These are phyloP conservation scores for Chitala chitala DNA, from an alignment of 2,113 vertebrate species.

Conservation along the genomic window DNA sequence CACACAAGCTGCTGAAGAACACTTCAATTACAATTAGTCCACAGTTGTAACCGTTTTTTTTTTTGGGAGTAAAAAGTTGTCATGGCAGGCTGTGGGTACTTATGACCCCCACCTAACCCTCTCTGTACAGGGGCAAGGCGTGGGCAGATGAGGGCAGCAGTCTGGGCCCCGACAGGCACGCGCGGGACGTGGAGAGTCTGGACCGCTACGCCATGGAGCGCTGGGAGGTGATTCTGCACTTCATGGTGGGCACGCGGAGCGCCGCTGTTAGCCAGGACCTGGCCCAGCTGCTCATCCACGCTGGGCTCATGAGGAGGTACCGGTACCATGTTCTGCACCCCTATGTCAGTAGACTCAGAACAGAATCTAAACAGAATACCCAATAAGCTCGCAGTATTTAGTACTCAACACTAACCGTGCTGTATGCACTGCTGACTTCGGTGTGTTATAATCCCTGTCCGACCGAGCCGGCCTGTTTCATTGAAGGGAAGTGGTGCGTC, in stretches of 20 bases:
- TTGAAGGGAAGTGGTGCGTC: neutral
- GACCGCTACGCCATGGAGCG: slow-evolving; percentile 84
- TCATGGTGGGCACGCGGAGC: slow-evolving; percentile 87
- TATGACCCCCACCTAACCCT: neutral
- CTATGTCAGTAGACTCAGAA: neutral
- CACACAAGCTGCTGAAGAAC: too few species aligned
- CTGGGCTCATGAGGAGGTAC: slow-evolving; percentile 86
- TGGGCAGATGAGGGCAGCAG: slow-evolving; percentile 82
- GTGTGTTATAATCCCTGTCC: too few species aligned
- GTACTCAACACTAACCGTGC: too few species aligned
- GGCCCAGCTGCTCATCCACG: slow-evolving; percentile 79
- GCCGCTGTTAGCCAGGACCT: slow-evolving; percentile 84
- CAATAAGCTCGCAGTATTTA: too few species aligned
- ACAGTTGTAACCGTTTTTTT: too few species aligned
- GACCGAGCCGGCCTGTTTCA: too few species aligned
- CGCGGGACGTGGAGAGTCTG: slow-evolving; percentile 76
- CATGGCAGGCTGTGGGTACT: neutral
- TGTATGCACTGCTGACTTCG: too few species aligned
- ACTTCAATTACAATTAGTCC: too few species aligned
- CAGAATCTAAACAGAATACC: too few species aligned
- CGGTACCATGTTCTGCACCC: neutral
- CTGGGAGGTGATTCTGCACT: slow-evolving; percentile 89
- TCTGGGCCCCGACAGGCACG: slow-evolving; percentile 81
- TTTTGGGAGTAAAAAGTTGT: too few species aligned
- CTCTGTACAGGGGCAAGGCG: slow-evolving; percentile 64